Percentiles rank a stretch among this genome's conserved stretches.
These are phyloP conservation scores for Chorisops tibialis DNA, from an alignment of 2,888 invertebrate genomes.

Conservation along the genomic window DNA sequence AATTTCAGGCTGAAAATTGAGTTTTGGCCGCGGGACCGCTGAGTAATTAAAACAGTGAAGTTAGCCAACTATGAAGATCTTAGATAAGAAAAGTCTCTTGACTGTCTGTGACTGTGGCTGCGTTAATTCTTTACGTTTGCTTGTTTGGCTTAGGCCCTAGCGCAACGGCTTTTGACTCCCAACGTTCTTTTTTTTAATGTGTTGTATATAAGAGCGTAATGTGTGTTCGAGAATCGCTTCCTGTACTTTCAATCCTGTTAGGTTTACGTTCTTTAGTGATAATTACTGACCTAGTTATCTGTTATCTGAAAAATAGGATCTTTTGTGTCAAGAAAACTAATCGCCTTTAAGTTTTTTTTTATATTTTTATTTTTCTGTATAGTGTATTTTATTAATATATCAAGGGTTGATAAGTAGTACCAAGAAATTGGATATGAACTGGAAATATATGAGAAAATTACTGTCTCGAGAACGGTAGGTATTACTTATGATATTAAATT, in stretches of 20 bases:
- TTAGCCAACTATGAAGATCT: slow-evolving; percentile 53
- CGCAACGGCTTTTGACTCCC: slow-evolving; percentile 18
- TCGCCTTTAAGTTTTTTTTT: no score
- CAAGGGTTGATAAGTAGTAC: no score
- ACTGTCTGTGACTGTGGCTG: slow-evolving; percentile 36
- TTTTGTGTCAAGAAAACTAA: slow-evolving; percentile 16
- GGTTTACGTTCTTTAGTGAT: not conserved
- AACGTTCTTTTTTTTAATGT: slow-evolving; percentile 10
- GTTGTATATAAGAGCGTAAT: not conserved
- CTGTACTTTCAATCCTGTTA: slow-evolving; percentile 11
- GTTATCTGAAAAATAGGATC: not conserved
- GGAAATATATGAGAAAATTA: no score
- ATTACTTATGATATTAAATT: no score
- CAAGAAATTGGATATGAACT: no score
- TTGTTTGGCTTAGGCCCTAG: slow-evolving; percentile 4
- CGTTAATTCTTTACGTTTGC: slow-evolving; percentile 8
- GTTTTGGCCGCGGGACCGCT: slow-evolving; percentile 19
- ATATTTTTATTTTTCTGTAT: no score
- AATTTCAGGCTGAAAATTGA: slow-evolving; percentile 13
- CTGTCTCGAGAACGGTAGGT: no score
- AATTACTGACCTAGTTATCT: slow-evolving; percentile 20
- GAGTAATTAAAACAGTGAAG: slow-evolving; percentile 47
- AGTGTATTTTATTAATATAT: no score
- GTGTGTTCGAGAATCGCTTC: slow-evolving; percentile 2
- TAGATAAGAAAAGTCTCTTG: slow-evolving; percentile 44